A percentile compares a stretch with the other conserved stretches of the same genome.
Evolutionary conservation across 1,140 invertebrate genomes (phyloP).

Genomic region (Cherax destructor): DNA sequence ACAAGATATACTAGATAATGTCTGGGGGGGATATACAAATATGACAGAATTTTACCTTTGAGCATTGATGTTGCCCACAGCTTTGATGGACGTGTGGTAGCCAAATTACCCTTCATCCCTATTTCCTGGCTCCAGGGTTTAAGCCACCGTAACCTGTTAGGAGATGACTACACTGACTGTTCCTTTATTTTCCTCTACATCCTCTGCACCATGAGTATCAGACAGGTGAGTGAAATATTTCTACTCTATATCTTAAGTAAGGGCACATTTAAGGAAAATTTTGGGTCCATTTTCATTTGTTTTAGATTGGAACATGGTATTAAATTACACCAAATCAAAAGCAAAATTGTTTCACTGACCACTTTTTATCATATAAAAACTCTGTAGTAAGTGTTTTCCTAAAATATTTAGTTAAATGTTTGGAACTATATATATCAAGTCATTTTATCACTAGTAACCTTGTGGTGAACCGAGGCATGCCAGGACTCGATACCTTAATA

Average conservation of each 20-base stretch:
- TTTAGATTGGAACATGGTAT: no score
- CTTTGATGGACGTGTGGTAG: conserved; percentile 99
- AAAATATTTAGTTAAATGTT: no score
- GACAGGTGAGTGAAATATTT: conserved; percentile 80
- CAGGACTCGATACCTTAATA: no score
- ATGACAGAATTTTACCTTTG: neutral
- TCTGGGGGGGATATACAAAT: no score
- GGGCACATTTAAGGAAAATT: neutral
- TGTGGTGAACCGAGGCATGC: no score
- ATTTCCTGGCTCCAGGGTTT: conserved; percentile 97
- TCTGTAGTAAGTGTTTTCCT: no score
- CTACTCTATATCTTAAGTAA: neutral
- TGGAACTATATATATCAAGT: no score
- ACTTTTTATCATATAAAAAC: no score
- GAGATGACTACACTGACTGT: conserved; percentile 99
- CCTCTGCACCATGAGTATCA: conserved; percentile 99
- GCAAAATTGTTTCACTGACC: no score
- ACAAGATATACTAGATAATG: no score
- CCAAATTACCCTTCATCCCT: conserved; percentile 96
- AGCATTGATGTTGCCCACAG: conserved; percentile 82
- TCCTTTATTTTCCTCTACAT: conserved; percentile 99
- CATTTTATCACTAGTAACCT: no score
- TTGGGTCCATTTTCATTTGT: neutral
- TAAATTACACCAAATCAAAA: no score
- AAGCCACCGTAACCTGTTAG: conserved; percentile 96